A percentile compares a stretch with the other conserved stretches of the same genome.
phyloP scores from a whole-genome alignment of 2,888 invertebrate species.

The Synergus itoensis region DNA sequence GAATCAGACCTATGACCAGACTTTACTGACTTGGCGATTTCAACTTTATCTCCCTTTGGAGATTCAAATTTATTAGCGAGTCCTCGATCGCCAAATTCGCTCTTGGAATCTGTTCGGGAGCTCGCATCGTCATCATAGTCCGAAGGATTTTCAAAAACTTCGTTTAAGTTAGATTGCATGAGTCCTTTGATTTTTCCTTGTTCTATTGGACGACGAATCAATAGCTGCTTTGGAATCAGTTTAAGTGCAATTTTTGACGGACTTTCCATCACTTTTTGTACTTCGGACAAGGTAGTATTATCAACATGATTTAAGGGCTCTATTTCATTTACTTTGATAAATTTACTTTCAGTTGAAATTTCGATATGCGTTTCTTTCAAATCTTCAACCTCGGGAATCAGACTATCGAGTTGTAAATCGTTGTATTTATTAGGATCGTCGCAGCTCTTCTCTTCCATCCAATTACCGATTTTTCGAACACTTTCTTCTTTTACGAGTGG shows the following conservation, averaged over 20 bases:
- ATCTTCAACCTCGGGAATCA: neutral
- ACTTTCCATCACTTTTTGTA: conserved; percentile 18
- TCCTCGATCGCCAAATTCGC: neutral
- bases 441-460: neutral
- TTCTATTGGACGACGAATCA: conserved; percentile 56
- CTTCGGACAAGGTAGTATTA: neutral
- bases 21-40: neutral
- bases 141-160: conserved; percentile 34
- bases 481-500: neutral
- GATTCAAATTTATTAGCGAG: neutral
- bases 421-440: conserved; percentile 29
- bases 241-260: conserved; percentile 59
- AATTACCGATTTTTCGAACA: neutral
- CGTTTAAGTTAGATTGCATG: neutral
- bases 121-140: conserved; percentile 17
- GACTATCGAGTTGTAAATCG: conserved; percentile 5
- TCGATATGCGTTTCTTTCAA: conserved; percentile 1
- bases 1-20: neutral
- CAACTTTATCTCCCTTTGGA: conserved; percentile 12
- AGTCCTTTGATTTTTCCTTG: neutral
- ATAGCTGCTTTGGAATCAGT: conserved; percentile 69
- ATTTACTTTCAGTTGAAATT: neutral
- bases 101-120: neutral
- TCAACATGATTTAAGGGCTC: neutral
- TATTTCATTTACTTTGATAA: neutral